These are phyloP conservation scores for Eupithecia subfuscata DNA, from an alignment of 2,888 invertebrate genomes.

Conservation along the genomic window DNA sequence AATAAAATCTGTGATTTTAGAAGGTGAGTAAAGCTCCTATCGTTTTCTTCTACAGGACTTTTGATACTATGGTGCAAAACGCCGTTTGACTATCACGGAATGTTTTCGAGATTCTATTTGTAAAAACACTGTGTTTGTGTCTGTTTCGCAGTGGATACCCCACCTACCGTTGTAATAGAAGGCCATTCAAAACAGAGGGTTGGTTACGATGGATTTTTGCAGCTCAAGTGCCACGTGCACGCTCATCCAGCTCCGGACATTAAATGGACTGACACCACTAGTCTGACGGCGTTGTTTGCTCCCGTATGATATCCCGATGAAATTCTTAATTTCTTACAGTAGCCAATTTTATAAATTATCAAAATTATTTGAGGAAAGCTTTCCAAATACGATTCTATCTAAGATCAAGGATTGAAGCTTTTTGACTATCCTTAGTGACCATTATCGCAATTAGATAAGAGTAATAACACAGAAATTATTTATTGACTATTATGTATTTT, in stretches of 20 bases:
- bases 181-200: slow-evolving; percentile 6
- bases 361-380: too few species aligned
- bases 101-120: not conserved
- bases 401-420: too few species aligned
- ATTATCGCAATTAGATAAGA: too few species aligned
- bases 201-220: not conserved
- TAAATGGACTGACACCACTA: slow-evolving; percentile 18
- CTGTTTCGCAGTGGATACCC: slow-evolving; percentile 15
- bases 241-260: slow-evolving; percentile 19
- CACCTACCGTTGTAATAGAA: slow-evolving; percentile 13
- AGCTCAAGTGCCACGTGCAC: slow-evolving; percentile 17
- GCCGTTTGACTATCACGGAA: not conserved
- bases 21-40: not conserved
- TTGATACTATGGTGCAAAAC: not conserved
- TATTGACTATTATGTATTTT: too few species aligned
- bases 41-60: not conserved
- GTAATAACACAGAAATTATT: not conserved
- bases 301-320: slow-evolving; percentile 6
- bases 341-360: not conserved
- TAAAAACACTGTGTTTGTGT: not conserved
- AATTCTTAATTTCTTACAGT: not conserved
- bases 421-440: too few species aligned
- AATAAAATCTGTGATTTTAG: not conserved
- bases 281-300: not conserved
- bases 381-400: too few species aligned